A percentile compares a stretch with the other conserved stretches of the same genome.
Conservation (phyloP, 2,888 invertebrate species). For the Kuschelorhynchus macadamiae region DNA sequence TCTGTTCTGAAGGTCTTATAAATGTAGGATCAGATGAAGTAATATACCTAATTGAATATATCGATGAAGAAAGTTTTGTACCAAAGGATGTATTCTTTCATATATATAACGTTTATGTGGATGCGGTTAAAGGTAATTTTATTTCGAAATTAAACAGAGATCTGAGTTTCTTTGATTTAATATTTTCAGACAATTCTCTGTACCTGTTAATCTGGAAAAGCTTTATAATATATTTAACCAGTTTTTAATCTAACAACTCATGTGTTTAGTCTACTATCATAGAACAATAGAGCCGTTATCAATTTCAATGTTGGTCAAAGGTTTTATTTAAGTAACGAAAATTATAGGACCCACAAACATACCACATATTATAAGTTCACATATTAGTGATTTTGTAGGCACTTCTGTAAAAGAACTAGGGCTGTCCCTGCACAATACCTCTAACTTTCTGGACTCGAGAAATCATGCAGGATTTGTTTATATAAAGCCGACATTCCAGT, state of each 20-base stretch:
- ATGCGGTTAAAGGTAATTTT: constrained; percentile 76
- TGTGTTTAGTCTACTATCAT: no score
- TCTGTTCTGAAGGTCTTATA: constrained; percentile 82
- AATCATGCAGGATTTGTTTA: constrained; percentile 89
- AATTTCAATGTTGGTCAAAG: no score
- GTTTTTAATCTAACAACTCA: no score
- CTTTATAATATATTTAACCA: no score
- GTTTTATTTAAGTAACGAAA: no score
- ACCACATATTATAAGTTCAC: no score
- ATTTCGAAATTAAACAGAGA: no score
- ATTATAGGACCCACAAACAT: no score
- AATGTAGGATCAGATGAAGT: constrained; percentile 89
- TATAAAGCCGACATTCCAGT: constrained; percentile 85
- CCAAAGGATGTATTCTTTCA: constrained; percentile 84
- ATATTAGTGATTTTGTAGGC: constrained; percentile 69
- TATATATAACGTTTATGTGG: constrained; percentile 79
- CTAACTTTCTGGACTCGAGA: constrained; percentile 76
- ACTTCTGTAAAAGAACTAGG: constrained; percentile 80
- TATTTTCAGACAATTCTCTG: no score
- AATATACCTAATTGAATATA: constrained; percentile 79
- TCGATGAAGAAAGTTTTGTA: constrained; percentile 74
- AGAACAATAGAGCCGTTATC: no score
- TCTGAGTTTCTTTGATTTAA: no score
- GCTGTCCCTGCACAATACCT: constrained; percentile 75
- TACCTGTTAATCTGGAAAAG: no score